phyloP scores from a whole-genome alignment of 1,140 invertebrate species.

The Ladona fulva region DNA sequence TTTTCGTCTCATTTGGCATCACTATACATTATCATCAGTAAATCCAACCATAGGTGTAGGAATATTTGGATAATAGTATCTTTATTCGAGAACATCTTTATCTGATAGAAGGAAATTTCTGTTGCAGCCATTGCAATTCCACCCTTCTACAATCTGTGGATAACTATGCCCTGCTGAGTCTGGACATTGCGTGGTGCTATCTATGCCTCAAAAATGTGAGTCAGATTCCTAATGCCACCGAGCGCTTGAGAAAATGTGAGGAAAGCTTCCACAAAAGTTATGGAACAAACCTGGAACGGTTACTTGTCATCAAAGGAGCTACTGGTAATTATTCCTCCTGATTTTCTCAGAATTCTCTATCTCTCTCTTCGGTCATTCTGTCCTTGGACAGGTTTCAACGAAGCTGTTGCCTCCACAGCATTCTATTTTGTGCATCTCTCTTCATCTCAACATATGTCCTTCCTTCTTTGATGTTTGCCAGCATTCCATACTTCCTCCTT shows the following conservation, averaged over 20 bases:
- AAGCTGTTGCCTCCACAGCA: too few species aligned
- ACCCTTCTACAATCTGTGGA: constrained; percentile 59
- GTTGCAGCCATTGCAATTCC: constrained; percentile 53
- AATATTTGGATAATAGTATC: too few species aligned
- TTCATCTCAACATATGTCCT: too few species aligned
- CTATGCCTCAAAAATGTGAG: constrained; percentile 58
- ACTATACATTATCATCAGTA: too few species aligned
- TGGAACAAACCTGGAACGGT: constrained; percentile 55
- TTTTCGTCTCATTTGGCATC: too few species aligned
- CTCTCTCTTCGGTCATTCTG: too few species aligned
- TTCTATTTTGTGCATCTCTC: too few species aligned
- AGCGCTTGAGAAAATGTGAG: constrained; percentile 53
- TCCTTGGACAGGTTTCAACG: too few species aligned
- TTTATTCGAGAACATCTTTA: too few species aligned
- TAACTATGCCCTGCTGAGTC: constrained; percentile 67
- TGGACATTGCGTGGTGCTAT: constrained; percentile 81
- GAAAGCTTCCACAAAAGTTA: constrained; percentile 56
- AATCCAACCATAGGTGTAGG: too few species aligned
- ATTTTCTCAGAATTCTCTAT: constrained; percentile 19
- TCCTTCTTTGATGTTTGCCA: too few species aligned
- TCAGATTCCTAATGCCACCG: constrained; percentile 60
- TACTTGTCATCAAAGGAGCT: constrained; percentile 57
- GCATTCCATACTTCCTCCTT: too few species aligned
- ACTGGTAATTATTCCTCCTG: constrained; percentile 34
- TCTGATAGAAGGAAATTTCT: constrained; percentile 20